Evolutionary conservation across 2,888 invertebrate species (phyloP).

Genomic region (Habroteleia sp.): DNA sequence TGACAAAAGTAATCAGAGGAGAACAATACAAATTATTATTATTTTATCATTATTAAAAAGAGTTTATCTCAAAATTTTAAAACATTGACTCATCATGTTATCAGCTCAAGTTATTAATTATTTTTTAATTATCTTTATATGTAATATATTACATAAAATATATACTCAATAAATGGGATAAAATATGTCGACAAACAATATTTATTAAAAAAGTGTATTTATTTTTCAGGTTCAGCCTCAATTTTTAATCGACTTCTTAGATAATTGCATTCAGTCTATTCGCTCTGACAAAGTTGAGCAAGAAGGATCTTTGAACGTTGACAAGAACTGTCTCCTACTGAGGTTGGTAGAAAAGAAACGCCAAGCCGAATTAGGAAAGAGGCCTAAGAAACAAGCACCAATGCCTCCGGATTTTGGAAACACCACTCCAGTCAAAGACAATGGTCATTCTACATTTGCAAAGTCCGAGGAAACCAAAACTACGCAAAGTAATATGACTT

Average conservation of each 20-base stretch:
- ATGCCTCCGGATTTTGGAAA: conserved; percentile 77
- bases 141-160: too few species aligned
- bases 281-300: conserved; percentile 75
- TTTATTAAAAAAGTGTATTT: too few species aligned
- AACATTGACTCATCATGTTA: too few species aligned
- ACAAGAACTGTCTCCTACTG: conserved; percentile 85
- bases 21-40: too few species aligned
- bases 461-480: conserved; percentile 66
- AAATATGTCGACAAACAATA: too few species aligned
- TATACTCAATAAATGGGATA: too few species aligned
- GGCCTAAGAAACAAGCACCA: conserved; percentile 78
- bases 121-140: too few species aligned
- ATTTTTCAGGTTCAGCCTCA: conserved; percentile 85
- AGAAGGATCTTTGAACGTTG: conserved; percentile 81
- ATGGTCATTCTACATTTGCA: conserved; percentile 59
- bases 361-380: conserved; percentile 82
- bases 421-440: conserved; percentile 71
- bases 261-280: conserved; percentile 85
- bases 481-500: conserved; percentile 69
- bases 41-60: too few species aligned
- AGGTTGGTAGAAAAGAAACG: conserved; percentile 86
- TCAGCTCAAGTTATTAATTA: too few species aligned
- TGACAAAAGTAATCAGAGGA: too few species aligned
- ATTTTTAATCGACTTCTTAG: conserved; percentile 87
- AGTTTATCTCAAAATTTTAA: too few species aligned